Evolutionary conservation across 2,888 invertebrate genomes (phyloP).

Genomic region (Rhopalosiphum nymphaeae): DNA sequence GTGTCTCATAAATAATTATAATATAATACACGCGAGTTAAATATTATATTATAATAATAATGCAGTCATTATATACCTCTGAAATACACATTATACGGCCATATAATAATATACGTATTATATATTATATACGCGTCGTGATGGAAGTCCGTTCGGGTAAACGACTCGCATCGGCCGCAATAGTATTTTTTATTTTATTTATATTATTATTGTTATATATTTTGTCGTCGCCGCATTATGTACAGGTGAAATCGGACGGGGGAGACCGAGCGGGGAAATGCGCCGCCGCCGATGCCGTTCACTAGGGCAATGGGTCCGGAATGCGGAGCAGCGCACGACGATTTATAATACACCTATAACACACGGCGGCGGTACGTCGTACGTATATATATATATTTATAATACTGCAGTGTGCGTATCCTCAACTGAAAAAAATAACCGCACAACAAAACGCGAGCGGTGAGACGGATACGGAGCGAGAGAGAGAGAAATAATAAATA

Average conservation of each 20-base stretch:
- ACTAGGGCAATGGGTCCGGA: conserved; percentile 65
- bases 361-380: neutral
- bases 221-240: neutral
- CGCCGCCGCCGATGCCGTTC: conserved; percentile 48
- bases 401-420: conserved; percentile 5
- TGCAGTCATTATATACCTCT: neutral
- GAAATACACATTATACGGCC: neutral
- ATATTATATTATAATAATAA: neutral
- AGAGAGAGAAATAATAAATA: neutral
- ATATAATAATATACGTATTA: too few relatives aligned
- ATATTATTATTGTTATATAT: conserved; percentile 12
- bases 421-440: conserved; percentile 35
- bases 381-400: neutral
- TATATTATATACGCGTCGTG: neutral
- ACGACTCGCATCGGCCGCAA: neutral
- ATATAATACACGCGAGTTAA: neutral
- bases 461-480: neutral
- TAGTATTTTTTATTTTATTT: neutral
- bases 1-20: neutral
- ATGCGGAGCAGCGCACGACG: conserved; percentile 57
- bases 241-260: conserved; percentile 52
- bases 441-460: conserved; percentile 21
- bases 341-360: conserved; percentile 30
- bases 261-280: conserved; percentile 19
- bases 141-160: neutral